Percentiles rank a stretch among this genome's conserved stretches.
phyloP scores from a whole-genome alignment of 2,888 invertebrate genomes.

The Julus scanicus region DNA sequence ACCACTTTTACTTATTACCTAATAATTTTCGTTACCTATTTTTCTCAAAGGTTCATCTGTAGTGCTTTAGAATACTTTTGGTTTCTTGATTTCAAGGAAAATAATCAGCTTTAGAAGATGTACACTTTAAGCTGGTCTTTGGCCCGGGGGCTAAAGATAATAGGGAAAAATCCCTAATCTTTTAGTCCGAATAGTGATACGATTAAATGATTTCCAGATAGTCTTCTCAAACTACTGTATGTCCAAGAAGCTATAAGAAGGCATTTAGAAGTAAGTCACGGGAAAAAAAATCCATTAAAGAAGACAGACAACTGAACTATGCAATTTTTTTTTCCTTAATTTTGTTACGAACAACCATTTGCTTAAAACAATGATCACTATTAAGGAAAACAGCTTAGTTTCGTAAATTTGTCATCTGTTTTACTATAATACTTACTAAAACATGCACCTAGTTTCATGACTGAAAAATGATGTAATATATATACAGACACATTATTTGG shows the following conservation, averaged over 20 bases:
- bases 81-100: not conserved
- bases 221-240: conserved; percentile 13
- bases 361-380: no score
- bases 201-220: conserved; percentile 20
- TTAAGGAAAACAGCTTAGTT: no score
- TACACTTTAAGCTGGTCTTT: not conserved
- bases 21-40: no score
- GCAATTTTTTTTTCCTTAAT: no score
- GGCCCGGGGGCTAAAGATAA: not conserved
- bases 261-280: not conserved
- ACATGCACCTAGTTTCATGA: no score
- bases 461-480: no score
- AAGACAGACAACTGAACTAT: no score
- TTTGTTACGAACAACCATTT: no score
- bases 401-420: no score
- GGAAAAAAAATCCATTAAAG: not conserved
- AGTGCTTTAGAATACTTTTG: not conserved
- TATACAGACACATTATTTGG: no score
- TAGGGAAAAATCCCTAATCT: conserved; percentile 1
- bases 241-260: not conserved
- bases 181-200: conserved; percentile 26
- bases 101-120: conserved; percentile 33
- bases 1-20: no score
- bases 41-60: not conserved
- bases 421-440: no score